Conservation (phyloP, 2,797 vertebrate species). For the Masticophis lateralis region DNA sequence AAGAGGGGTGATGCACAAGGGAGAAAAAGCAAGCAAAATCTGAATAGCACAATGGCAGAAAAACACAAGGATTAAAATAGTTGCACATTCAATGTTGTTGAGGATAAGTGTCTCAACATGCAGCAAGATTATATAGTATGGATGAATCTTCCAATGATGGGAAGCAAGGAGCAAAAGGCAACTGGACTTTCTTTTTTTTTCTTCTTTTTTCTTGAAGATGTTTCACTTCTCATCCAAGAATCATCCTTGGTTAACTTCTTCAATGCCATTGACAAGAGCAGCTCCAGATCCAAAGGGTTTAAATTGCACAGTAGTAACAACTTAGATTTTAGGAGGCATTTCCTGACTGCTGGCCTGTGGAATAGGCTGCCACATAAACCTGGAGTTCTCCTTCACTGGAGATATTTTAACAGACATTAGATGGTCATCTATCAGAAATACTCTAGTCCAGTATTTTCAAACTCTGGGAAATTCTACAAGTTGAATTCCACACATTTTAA, state of each 20-base stretch:
- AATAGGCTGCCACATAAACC: neutral
- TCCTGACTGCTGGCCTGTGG: neutral
- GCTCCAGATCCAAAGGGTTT: neutral
- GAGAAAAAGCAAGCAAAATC: constrained; percentile 29
- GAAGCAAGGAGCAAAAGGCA: neutral
- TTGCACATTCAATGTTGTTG: constrained; percentile 34
- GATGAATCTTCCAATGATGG: neutral
- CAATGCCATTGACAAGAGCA: neutral
- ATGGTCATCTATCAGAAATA: neutral
- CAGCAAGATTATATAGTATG: neutral
- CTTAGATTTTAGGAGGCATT: neutral
- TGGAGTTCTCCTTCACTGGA: neutral
- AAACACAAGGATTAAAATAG: neutral
- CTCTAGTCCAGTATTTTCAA: neutral
- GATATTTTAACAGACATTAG: neutral
- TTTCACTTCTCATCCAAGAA: neutral
- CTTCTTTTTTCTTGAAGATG: neutral
- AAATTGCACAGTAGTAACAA: neutral
- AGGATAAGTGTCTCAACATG: constrained; percentile 28
- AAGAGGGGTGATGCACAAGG: constrained; percentile 30
- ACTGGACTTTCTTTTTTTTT: neutral
- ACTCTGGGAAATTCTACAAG: neutral
- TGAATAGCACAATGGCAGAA: constrained; percentile 23
- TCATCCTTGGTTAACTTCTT: neutral
- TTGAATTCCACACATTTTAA: neutral